phyloP scores from a whole-genome alignment of 2,888 invertebrate genomes.

The Caenorhabditis sp. region DNA sequence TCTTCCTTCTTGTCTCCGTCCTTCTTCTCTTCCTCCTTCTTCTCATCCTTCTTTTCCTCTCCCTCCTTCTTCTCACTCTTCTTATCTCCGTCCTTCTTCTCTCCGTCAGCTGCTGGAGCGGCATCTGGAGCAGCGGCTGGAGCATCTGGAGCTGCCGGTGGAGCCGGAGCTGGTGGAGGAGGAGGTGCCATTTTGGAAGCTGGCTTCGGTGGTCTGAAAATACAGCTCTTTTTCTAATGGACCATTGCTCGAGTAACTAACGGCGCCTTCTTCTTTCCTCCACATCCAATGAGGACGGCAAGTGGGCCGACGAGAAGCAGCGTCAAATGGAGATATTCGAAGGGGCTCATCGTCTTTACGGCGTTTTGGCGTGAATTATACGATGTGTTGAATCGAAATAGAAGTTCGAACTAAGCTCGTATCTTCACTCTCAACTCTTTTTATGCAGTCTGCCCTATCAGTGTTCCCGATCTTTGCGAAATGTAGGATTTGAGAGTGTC shows the following conservation, averaged over 20 bases:
- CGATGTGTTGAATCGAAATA: background rate
- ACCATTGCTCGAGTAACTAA: background rate
- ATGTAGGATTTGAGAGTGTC: background rate
- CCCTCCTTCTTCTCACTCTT: constrained; percentile 6
- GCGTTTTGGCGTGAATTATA: background rate
- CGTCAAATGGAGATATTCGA: constrained; percentile 8
- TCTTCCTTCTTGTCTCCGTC: background rate
- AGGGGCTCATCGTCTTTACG: constrained; percentile 10
- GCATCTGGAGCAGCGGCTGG: background rate
- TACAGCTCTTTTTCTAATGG: background rate
- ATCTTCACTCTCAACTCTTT: background rate
- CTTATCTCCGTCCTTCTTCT: background rate
- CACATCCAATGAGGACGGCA: constrained; percentile 6
- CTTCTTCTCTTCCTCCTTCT: constrained; percentile 6
- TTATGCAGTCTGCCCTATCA: background rate
- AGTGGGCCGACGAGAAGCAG: constrained; percentile 11
- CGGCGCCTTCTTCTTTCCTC: constrained; percentile 15
- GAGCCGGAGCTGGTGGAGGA: background rate
- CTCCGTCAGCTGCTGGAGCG: background rate
- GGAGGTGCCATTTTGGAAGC: constrained; percentile 8
- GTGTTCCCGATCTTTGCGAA: background rate
- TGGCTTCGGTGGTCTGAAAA: constrained; percentile 3
- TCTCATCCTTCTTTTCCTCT: constrained; percentile 6
- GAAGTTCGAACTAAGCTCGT: constrained; percentile 1
- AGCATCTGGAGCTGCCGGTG: background rate